These are phyloP conservation scores for Entomyzon cyanotis DNA, from an alignment of 2,113 vertebrate species.

Conservation along the genomic window DNA sequence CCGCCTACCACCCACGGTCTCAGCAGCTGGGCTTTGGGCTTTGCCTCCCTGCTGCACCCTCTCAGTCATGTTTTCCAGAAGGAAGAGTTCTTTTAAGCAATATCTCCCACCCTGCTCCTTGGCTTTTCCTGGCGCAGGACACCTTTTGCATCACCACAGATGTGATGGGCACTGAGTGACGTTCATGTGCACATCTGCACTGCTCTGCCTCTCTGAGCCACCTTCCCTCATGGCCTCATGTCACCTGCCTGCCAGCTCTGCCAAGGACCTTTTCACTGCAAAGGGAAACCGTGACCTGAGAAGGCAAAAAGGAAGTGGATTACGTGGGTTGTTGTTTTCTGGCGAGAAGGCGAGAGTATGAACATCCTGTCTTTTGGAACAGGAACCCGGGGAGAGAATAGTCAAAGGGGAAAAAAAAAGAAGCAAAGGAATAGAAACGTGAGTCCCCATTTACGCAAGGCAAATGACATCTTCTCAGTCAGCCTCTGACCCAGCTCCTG, in stretches of 20 bases:
- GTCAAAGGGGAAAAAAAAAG: background rate
- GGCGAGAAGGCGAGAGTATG: background rate
- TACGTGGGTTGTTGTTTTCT: background rate
- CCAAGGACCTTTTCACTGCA: background rate
- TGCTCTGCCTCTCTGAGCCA: background rate
- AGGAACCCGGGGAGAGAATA: background rate
- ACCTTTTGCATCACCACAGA: background rate
- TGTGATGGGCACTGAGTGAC: rapidly evolving
- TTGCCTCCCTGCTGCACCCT: background rate
- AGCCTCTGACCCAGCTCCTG: background rate
- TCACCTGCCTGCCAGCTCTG: background rate
- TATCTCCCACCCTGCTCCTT: background rate
- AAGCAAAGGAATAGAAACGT: background rate
- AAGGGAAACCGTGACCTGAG: background rate
- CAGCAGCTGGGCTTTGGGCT: background rate
- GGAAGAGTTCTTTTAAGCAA: background rate
- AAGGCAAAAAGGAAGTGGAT: background rate
- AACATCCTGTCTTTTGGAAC: constrained; percentile 49
- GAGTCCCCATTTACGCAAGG: background rate
- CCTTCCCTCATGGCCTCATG: rapidly evolving
- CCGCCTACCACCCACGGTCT: background rate
- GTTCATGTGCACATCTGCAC: background rate
- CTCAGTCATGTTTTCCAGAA: constrained; percentile 20
- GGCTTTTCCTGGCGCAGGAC: background rate
- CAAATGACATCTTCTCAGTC: background rate